These are phyloP conservation scores for Barbus barbus DNA, from an alignment of 2,113 vertebrate genomes.

Conservation along the genomic window DNA sequence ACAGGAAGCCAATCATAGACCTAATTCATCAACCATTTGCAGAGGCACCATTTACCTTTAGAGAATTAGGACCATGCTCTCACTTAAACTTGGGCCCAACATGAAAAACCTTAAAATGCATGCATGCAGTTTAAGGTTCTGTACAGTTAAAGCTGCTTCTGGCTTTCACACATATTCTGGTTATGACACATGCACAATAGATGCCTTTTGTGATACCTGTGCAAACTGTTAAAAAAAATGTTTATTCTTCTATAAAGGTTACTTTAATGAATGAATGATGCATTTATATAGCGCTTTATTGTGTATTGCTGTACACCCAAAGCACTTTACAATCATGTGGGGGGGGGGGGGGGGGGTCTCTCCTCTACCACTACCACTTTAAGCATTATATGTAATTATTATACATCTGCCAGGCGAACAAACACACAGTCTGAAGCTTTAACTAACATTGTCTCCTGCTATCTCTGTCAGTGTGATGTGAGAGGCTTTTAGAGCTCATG, in stretches of 20 bases:
- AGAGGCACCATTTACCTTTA: not conserved
- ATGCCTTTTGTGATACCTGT: not conserved
- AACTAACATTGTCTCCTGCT: slow-evolving; percentile 58
- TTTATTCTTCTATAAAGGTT: not conserved
- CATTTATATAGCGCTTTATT: too few species aligned
- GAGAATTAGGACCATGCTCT: not conserved
- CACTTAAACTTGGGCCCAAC: not conserved
- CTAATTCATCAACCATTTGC: not conserved
- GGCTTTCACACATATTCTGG: not conserved
- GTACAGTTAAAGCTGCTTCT: not conserved
- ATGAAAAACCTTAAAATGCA: not conserved
- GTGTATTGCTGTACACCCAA: too few species aligned
- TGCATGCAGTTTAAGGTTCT: not conserved
- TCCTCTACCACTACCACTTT: too few species aligned
- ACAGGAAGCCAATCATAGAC: slow-evolving; percentile 12
- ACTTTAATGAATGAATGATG: too few species aligned
- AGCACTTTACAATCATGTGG: too few species aligned
- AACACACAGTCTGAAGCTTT: slow-evolving; percentile 31
- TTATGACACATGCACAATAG: not conserved
- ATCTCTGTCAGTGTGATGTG: slow-evolving; percentile 49
- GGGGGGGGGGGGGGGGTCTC: too few species aligned
- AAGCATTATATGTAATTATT: not conserved
- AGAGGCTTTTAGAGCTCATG: not conserved
- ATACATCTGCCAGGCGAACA: not conserved
- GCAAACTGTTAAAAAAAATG: not conserved